Percentiles rank a stretch among this genome's conserved stretches.
phyloP scores from a whole-genome alignment of 2,797 vertebrate species.

The Euthynnus affinis region DNA sequence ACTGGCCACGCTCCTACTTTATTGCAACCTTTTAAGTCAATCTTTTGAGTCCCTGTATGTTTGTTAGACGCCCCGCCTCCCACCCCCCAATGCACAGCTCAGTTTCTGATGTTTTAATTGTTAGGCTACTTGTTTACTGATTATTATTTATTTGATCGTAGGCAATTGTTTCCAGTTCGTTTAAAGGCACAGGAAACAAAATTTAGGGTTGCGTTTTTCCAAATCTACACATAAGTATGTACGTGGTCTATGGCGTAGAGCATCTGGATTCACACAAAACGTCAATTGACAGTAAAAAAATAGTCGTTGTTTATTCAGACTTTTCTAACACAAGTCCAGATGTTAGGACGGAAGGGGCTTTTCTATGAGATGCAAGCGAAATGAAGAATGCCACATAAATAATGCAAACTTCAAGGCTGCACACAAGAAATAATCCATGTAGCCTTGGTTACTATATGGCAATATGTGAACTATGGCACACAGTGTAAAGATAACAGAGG shows the following conservation, averaged over 20 bases:
- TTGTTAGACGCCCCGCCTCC: too few species aligned
- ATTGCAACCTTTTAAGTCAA: not conserved
- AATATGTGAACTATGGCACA: not conserved
- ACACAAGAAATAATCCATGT: not conserved
- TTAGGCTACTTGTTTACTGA: not conserved
- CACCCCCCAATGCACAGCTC: not conserved
- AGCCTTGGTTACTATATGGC: not conserved
- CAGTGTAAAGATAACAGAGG: not conserved
- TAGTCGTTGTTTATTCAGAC: not conserved
- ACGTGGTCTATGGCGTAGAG: not conserved
- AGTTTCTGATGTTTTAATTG: not conserved
- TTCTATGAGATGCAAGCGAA: not conserved
- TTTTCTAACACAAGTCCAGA: not conserved
- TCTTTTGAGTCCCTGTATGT: too few species aligned
- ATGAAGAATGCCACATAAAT: not conserved
- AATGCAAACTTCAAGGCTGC: conserved; percentile 17
- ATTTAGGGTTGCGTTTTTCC: not conserved
- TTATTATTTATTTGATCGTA: not conserved
- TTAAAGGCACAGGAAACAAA: not conserved
- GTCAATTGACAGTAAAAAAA: not conserved
- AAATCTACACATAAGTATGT: not conserved
- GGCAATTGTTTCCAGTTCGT: not conserved
- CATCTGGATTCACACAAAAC: not conserved
- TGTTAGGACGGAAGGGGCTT: not conserved
- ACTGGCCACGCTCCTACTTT: conserved; percentile 8